Evolutionary conservation across 2,888 invertebrate genomes (phyloP).

Genomic region (Meghimatium bilineatum): DNA sequence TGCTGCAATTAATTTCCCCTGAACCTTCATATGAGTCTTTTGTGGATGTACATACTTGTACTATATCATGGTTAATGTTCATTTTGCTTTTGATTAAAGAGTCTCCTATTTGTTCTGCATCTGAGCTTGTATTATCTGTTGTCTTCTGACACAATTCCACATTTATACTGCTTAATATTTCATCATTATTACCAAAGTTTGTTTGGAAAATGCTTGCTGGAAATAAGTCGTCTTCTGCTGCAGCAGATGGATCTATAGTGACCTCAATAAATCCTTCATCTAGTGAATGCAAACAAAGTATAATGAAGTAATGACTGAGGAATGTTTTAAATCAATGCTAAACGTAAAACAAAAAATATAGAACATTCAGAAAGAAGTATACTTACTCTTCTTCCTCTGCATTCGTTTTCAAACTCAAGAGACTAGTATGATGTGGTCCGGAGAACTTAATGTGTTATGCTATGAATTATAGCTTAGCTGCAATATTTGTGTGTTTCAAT

Average conservation of each 20-base stretch:
- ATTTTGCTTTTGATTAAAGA: not conserved
- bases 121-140: not conserved
- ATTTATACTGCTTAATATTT: not conserved
- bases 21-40: not conserved
- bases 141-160: not conserved
- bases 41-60: not conserved
- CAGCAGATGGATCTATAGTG: constrained; percentile 57
- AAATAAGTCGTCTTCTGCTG: constrained; percentile 66
- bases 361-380: no score
- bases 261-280: constrained; percentile 70
- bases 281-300: constrained; percentile 30
- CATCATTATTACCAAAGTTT: not conserved
- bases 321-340: no score
- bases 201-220: constrained; percentile 56
- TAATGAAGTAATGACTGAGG: not conserved
- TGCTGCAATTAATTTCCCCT: not conserved
- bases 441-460: no score
- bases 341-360: no score
- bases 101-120: not conserved
- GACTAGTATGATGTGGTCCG: no score
- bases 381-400: no score
- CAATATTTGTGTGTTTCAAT: no score
- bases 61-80: not conserved
- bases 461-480: no score
- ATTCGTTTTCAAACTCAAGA: no score